Base-by-base conservation (phyloP, 2,888 invertebrate genomes). In the Colletes collaris region DNA sequence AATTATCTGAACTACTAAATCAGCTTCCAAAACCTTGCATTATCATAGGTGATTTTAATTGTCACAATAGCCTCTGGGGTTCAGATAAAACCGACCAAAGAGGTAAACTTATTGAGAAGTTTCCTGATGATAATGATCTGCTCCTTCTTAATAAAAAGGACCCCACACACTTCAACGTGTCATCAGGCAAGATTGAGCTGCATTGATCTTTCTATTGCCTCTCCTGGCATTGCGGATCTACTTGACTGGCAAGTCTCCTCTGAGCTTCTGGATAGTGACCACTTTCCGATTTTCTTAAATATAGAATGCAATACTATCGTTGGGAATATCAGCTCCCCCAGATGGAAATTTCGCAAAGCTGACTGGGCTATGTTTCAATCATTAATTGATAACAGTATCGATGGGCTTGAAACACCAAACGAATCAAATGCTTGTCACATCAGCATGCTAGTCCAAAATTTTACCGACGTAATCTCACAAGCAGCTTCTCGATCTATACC, bases 21-120 rank as follows among this genome's bases (percentile, higher is more conserved):
- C 83, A 89, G 74, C 64, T 88, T n/a, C 85, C 87, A 4, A 70
- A 69, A 53, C 86, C 86, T 2, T 74, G 73, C 16, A 55, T 87
- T 4, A 71, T 87, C 4, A 44, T 86, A n/a, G 87, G 87, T 8
- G 86, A 88, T 55, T 81, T 88, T 5, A 87, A 86, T 58, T 72
- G 77, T 40, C 73, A 86, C 49, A 80, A 85, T 27, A 37, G 44
- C 4, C 5, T 79, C 4, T 84, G 81, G 83, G 83, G 85, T 1
- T 86, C 76, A 0, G 27, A 10, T 0, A 35, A 46, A 16, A 77
- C 73, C 16, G 76, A 84, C 55, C n/a, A 62, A 3, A 72, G 80
- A 75, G 87, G 86, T 44, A 83, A 79, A 74, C 63, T 49, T 27
- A 67, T 86, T 3, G 79, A 81, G 62, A 58, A 76, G 37, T 56